phyloP scores from a whole-genome alignment of 1,140 invertebrate species.

The Drosophila pruinosa region DNA sequence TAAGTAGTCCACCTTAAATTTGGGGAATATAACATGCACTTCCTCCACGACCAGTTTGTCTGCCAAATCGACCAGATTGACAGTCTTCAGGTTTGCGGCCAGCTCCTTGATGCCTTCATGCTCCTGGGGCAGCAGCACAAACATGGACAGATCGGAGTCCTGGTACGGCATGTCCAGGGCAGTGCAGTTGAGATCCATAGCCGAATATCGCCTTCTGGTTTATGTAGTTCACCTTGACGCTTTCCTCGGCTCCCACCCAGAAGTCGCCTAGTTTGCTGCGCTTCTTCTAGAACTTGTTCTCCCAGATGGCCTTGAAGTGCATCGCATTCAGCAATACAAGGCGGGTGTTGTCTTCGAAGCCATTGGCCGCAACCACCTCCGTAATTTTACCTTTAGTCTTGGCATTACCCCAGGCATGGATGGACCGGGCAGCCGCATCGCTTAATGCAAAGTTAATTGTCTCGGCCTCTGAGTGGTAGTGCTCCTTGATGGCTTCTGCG shows the following conservation, averaged over 20 bases:
- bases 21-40: conserved; percentile 86
- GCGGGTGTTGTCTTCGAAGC: conserved; percentile 84
- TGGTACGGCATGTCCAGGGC: conserved; percentile 83
- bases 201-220: conserved; percentile 62
- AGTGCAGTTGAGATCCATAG: conserved; percentile 60
- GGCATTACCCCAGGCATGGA: conserved; percentile 89
- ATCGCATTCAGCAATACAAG: conserved; percentile 92
- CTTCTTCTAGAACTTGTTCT: conserved; percentile 77
- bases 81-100: conserved; percentile 84
- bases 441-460: conserved; percentile 84
- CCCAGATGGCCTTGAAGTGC: conserved; percentile 90
- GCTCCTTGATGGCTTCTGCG: conserved; percentile 79
- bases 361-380: conserved; percentile 85
- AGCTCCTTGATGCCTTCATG: conserved; percentile 83
- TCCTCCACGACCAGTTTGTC: conserved; percentile 61
- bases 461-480: conserved; percentile 84
- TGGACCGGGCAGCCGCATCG: conserved; percentile 83
- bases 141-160: conserved; percentile 84
- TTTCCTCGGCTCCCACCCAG: conserved; percentile 79
- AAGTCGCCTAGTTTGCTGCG: conserved; percentile 77
- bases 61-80: conserved; percentile 80
- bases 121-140: conserved; percentile 84
- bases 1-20: conserved; percentile 88
- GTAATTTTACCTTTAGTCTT: conserved; percentile 90
- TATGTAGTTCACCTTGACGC: no score